Conservation (phyloP, 2,113 vertebrate species). For the Otolemur garnettii region DNA sequence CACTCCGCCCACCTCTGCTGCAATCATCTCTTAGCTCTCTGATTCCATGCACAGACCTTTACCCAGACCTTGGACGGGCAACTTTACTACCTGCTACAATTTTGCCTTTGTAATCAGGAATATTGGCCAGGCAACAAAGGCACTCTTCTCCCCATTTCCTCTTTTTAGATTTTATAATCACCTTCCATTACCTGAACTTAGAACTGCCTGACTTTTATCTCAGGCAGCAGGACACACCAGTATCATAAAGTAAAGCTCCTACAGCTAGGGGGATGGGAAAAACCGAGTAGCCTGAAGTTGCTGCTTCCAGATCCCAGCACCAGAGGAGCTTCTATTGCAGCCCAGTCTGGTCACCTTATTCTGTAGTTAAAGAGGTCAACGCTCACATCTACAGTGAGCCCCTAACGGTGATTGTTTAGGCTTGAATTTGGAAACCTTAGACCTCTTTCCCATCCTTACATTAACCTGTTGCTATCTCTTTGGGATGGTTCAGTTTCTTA, state of each 20-base stretch:
- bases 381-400: neutral
- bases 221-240: slow-evolving; percentile 60
- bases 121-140: slow-evolving; percentile 79
- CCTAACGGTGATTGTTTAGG: neutral
- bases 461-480: neutral
- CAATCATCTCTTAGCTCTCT: slow-evolving; percentile 67
- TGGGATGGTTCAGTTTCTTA: neutral
- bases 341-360: neutral
- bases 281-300: neutral
- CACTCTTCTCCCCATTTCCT: slow-evolving; percentile 78
- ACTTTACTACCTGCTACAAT: slow-evolving; percentile 76
- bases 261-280: neutral
- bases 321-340: neutral
- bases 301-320: neutral
- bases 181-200: slow-evolving; percentile 79
- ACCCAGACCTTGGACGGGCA: slow-evolving; percentile 78
- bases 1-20: neutral
- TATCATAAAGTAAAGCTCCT: slow-evolving; percentile 68
- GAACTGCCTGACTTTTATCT: slow-evolving; percentile 79
- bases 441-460: neutral
- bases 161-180: slow-evolving; percentile 81
- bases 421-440: neutral
- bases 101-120: slow-evolving; percentile 80
- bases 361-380: neutral
- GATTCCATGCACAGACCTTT: slow-evolving; percentile 73